These are phyloP conservation scores for Cyaniris semiargus DNA, from an alignment of 2,888 invertebrate genomes.

Conservation along the genomic window DNA sequence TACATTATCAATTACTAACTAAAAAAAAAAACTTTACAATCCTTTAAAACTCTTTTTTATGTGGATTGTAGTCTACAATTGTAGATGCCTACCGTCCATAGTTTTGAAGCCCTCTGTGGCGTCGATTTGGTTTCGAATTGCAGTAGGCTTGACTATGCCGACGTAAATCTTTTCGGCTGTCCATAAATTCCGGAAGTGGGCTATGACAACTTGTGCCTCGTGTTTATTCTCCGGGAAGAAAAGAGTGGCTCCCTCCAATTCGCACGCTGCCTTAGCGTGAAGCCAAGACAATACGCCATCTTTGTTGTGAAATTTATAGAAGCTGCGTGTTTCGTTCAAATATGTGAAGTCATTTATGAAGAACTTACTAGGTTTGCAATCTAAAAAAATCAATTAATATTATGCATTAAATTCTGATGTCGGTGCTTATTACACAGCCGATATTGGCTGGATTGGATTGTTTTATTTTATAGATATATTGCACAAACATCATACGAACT, in stretches of 20 bases:
- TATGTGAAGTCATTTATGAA: background rate
- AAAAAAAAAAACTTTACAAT: background rate
- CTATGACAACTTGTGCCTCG: background rate
- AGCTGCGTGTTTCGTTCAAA: background rate
- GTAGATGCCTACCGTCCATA: background rate
- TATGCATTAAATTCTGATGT: background rate
- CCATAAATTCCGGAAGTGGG: background rate
- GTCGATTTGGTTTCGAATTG: background rate
- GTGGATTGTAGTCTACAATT: too few species aligned
- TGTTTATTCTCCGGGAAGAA: background rate
- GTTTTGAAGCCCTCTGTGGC: background rate
- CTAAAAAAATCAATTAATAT: background rate
- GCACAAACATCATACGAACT: too few species aligned
- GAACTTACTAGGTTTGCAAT: background rate
- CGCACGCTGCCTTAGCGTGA: background rate
- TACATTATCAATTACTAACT: too few species aligned
- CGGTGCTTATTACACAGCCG: too few species aligned
- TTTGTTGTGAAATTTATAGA: background rate
- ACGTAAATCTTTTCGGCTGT: background rate
- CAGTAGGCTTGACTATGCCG: background rate
- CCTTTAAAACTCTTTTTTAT: background rate
- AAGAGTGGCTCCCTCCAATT: background rate
- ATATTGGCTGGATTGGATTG: too few species aligned
- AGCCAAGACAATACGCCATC: background rate
- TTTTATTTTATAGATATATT: too few species aligned